These are phyloP conservation scores for Sarotherodon lohbergeri DNA, from an alignment of 2,113 vertebrate species.

Conservation along the genomic window DNA sequence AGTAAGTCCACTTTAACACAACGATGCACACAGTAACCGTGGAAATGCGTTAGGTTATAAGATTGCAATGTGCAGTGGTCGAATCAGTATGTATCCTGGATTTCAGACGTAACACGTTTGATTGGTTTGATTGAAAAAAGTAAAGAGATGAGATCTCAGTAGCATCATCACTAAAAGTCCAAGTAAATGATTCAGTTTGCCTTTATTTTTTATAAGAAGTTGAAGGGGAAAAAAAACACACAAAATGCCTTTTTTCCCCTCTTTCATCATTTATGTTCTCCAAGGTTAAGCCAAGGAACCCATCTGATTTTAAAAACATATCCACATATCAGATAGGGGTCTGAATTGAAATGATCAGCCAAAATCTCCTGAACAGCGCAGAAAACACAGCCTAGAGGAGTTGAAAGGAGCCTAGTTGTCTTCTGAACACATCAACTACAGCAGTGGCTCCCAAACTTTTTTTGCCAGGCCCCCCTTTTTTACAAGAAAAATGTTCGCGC, in stretches of 20 bases:
- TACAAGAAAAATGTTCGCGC: no score
- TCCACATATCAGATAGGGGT: rapidly evolving
- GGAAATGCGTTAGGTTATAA: rapidly evolving
- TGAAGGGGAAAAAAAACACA: neutral
- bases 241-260: neutral
- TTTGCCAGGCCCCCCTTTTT: no score
- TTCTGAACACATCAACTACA: neutral
- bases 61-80: neutral
- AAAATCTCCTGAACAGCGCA: rapidly evolving
- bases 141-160: neutral
- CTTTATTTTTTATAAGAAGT: neutral
- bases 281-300: neutral
- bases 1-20: constrained; percentile 64
- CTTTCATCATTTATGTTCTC: neutral
- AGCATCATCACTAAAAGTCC: neutral
- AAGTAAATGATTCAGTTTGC: neutral
- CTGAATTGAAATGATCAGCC: neutral
- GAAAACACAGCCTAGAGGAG: rapidly evolving
- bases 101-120: neutral
- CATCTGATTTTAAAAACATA: neutral
- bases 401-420: neutral
- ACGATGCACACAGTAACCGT: neutral
- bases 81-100: neutral
- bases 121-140: neutral
- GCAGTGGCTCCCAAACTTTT: no score